Evolutionary conservation across 2,113 vertebrate species (phyloP).

Genomic region (Zeus faber): DNA sequence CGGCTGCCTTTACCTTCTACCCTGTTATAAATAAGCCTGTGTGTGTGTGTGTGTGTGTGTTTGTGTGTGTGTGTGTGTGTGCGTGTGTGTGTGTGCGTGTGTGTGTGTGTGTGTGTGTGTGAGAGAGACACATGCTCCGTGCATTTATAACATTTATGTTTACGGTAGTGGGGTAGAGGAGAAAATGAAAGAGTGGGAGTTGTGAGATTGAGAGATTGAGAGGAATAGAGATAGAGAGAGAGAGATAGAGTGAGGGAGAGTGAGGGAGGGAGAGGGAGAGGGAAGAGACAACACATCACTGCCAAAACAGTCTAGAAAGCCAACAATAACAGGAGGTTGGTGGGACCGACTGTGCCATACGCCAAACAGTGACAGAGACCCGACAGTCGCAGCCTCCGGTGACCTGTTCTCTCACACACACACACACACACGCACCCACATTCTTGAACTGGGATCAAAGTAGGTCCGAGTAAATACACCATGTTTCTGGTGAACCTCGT

Average conservation of each 20-base stretch:
- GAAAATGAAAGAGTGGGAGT: slow-evolving; percentile 21
- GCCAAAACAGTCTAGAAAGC: slow-evolving; percentile 33
- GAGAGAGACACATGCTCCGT: too few species aligned
- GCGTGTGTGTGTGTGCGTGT: slow-evolving; percentile 9
- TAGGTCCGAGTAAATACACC: too few species aligned
- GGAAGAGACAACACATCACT: slow-evolving; percentile 26
- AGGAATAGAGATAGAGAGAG: background rate
- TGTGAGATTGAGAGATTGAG: background rate
- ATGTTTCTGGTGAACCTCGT: too few species aligned
- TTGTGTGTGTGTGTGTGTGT: background rate
- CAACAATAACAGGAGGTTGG: slow-evolving; percentile 66
- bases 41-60: slow-evolving; percentile 21
- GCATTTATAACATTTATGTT: too few species aligned
- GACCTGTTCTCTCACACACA: slow-evolving; percentile 17
- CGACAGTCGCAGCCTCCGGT: slow-evolving; percentile 22
- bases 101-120: slow-evolving; percentile 11
- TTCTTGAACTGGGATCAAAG: background rate
- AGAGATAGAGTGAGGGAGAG: background rate
- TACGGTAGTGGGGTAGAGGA: slow-evolving; percentile 1
- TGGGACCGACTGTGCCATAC: slow-evolving; percentile 26
- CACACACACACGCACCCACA: slow-evolving; percentile 15
- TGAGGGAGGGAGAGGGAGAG: slow-evolving; percentile 17
- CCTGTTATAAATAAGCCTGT: slow-evolving; percentile 67
- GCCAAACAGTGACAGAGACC: slow-evolving; percentile 50
- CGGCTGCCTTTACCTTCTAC: slow-evolving; percentile 48